phyloP scores from a whole-genome alignment of 2,888 invertebrate species.

The Idaea aversata region DNA sequence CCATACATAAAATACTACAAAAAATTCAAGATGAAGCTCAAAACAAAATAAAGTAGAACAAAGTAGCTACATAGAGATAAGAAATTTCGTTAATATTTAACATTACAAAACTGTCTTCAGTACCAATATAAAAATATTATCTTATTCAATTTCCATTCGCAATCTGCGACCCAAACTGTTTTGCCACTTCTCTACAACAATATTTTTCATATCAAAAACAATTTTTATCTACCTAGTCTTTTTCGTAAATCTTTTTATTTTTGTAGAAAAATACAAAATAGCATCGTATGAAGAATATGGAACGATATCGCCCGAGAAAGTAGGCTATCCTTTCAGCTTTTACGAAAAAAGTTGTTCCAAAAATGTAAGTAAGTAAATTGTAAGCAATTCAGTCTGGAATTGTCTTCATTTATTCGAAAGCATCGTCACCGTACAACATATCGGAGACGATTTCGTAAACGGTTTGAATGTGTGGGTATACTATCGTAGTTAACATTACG shows the following conservation, averaged over 20 bases:
- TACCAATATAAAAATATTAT: background rate
- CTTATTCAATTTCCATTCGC: background rate
- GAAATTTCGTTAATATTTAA: too few relatives aligned
- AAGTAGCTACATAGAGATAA: too few relatives aligned
- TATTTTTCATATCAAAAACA: background rate
- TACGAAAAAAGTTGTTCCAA: background rate
- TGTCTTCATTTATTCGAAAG: slow-evolving; percentile 25
- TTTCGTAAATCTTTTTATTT: background rate
- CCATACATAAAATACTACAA: too few relatives aligned
- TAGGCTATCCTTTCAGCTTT: slow-evolving; percentile 2
- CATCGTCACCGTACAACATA: slow-evolving; percentile 65
- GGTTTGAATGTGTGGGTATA: slow-evolving; percentile 86
- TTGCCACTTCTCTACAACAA: background rate
- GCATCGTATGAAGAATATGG: background rate
- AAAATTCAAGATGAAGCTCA: too few relatives aligned
- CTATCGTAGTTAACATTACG: slow-evolving; percentile 85
- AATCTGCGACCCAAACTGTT: background rate
- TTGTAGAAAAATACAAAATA: background rate
- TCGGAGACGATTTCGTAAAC: slow-evolving; percentile 76
- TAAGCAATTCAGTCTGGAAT: background rate
- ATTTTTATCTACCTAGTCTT: background rate
- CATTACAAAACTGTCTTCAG: too few relatives aligned
- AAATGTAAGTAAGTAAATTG: slow-evolving; percentile 3
- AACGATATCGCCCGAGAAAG: background rate
- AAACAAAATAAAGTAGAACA: too few relatives aligned